phyloP scores from a whole-genome alignment of 2,113 vertebrate genomes.

The Chionomys nivalis region DNA sequence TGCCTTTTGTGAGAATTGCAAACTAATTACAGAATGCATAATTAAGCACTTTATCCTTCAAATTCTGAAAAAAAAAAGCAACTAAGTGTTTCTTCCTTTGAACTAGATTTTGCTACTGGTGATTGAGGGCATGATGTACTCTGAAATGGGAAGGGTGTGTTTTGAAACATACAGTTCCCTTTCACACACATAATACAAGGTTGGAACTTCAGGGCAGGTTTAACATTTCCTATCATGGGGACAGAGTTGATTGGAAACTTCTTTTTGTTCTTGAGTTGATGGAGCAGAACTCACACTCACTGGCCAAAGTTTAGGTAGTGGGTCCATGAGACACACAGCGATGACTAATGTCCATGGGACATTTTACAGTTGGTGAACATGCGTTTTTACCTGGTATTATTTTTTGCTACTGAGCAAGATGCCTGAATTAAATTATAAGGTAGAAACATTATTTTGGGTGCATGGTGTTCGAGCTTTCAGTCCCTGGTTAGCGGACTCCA shows the following conservation, averaged over 20 bases:
- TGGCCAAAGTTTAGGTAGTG: neutral
- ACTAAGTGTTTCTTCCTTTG: neutral
- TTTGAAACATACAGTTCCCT: slow-evolving; percentile 23
- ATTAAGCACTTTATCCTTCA: slow-evolving; percentile 79
- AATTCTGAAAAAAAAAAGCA: slow-evolving; percentile 48
- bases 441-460: neutral
- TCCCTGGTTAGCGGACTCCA: neutral
- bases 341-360: neutral
- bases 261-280: neutral
- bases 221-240: neutral
- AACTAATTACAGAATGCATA: slow-evolving; percentile 78
- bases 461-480: neutral
- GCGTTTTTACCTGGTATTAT: neutral
- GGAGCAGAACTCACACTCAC: neutral
- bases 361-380: neutral
- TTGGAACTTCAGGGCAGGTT: neutral
- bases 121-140: slow-evolving; percentile 39
- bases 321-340: neutral
- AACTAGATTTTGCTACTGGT: slow-evolving; percentile 58
- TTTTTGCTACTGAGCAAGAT: neutral
- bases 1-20: slow-evolving; percentile 63
- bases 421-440: neutral
- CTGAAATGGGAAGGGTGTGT: neutral
- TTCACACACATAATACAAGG: slow-evolving; percentile 44
- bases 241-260: neutral